Evolutionary conservation across 2,113 vertebrate genomes (phyloP).

Genomic region (Caranx ignobilis): DNA sequence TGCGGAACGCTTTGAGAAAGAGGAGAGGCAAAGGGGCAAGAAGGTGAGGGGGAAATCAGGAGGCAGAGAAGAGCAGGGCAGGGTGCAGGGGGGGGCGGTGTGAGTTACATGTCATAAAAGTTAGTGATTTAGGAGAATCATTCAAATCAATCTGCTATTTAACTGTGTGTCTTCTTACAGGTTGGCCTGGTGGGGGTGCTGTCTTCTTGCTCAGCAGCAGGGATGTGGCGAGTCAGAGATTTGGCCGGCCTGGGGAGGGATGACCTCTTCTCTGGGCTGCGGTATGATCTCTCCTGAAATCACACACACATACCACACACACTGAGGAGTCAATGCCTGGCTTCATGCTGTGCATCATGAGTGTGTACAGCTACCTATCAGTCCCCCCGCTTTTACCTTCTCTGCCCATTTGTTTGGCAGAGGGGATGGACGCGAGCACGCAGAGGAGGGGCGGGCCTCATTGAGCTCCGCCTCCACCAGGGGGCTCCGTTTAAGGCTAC

Average conservation of each 20-base stretch:
- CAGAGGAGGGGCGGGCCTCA: conserved; percentile 83
- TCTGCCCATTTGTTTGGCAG: conserved; percentile 79
- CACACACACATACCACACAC: conserved; percentile 32
- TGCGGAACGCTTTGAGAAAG: conserved; percentile 76
- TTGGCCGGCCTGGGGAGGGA: conserved; percentile 93
- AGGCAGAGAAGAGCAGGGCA: conserved; percentile 21
- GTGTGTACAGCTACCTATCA: not conserved
- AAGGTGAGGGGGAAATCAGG: not conserved
- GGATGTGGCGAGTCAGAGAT: conserved; percentile 91
- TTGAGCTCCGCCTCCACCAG: conserved; percentile 83
- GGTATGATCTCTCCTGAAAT: conserved; percentile 88
- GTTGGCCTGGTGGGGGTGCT: conserved; percentile 89
- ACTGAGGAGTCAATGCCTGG: not conserved
- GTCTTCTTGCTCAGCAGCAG: conserved; percentile 90
- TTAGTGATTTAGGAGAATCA: not conserved
- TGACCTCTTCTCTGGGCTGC: conserved; percentile 94
- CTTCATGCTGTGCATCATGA: not conserved
- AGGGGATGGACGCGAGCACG: conserved; percentile 81
- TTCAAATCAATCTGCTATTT: not conserved
- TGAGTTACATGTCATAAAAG: conserved; percentile 9
- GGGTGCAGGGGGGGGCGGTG: not conserved
- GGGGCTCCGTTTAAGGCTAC: conserved; percentile 85
- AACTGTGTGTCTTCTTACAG: conserved; percentile 80
- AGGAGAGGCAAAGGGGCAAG: conserved; percentile 13
- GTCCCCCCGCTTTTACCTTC: conserved; percentile 84